Evolutionary conservation across 2,797 vertebrate genomes (phyloP).

Genomic region (Peromyscus aztecus): DNA sequence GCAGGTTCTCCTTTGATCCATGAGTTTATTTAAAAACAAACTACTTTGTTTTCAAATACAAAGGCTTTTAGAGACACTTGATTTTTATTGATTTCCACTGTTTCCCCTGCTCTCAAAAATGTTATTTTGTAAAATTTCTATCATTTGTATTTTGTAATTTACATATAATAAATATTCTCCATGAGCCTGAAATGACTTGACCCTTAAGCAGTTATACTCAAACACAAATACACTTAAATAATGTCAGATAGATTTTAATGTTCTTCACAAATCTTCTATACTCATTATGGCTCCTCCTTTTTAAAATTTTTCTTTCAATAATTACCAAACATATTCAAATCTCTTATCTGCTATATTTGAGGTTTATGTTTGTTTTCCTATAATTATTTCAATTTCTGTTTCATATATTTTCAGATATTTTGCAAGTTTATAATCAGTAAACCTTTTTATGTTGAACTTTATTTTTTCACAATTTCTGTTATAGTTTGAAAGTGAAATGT

Average conservation of each 20-base stretch:
- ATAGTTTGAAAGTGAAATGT: not conserved
- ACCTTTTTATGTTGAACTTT: not conserved
- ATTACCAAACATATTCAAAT: not conserved
- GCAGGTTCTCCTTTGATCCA: not conserved
- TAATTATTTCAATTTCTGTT: not conserved
- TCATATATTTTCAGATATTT: not conserved
- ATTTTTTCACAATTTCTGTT: not conserved
- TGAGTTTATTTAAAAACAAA: not conserved
- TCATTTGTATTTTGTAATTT: not conserved
- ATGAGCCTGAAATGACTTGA: not conserved
- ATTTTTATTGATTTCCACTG: conserved; percentile 9
- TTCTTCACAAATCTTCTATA: not conserved
- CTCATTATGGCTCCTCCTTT: not conserved
- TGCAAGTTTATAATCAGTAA: not conserved
- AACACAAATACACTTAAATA: not conserved
- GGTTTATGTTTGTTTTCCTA: not conserved
- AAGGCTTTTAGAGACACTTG: not conserved
- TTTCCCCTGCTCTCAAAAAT: not conserved
- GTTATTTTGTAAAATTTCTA: not conserved
- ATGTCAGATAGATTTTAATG: not conserved
- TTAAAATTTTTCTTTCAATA: not conserved
- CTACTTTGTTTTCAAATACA: not conserved
- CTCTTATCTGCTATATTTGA: not conserved
- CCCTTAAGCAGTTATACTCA: not conserved
- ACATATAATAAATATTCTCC: not conserved